phyloP scores from a whole-genome alignment of 2,797 vertebrate species.

The Paedocypris micromegethes region DNA sequence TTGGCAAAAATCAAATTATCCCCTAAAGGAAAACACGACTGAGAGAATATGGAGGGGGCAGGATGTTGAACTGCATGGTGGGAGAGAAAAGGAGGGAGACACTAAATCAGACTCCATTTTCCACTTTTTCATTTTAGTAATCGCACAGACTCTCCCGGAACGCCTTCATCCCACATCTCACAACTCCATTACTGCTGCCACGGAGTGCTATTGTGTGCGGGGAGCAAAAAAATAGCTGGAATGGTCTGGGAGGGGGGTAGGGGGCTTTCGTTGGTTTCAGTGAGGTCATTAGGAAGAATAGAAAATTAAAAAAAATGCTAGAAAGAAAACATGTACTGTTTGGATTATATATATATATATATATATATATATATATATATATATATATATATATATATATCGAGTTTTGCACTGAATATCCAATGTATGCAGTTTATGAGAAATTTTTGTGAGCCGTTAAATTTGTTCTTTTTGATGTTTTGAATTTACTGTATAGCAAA shows the following conservation, averaged over 20 bases:
- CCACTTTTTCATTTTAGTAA: slow-evolving; percentile 48
- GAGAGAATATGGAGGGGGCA: slow-evolving; percentile 30
- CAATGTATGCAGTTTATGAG: too few relatives aligned
- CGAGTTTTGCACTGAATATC: too few relatives aligned
- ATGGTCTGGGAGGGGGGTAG: slow-evolving; percentile 16
- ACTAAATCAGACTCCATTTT: slow-evolving; percentile 37
- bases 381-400: too few relatives aligned
- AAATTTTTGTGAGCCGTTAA: too few relatives aligned
- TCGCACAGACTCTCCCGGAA: slow-evolving; percentile 36
- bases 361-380: not conserved
- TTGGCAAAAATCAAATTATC: slow-evolving; percentile 54
- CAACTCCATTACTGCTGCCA: slow-evolving; percentile 41
- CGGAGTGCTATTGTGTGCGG: slow-evolving; percentile 28
- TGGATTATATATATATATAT: not conserved
- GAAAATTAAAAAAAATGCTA: not conserved
- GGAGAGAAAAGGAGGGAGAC: slow-evolving; percentile 33
- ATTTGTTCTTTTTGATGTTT: not conserved
- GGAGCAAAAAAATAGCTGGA: slow-evolving; percentile 29
- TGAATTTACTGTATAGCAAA: not conserved
- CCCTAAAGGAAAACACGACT: slow-evolving; percentile 43
- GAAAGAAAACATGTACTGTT: not conserved
- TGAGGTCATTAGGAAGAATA: slow-evolving; percentile 3
- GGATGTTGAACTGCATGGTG: slow-evolving; percentile 28
- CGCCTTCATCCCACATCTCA: slow-evolving; percentile 41
- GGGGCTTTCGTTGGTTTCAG: slow-evolving; percentile 18